Base-by-base conservation (phyloP, 2,888 invertebrate genomes). In the Cryptus viduatorius region DNA sequence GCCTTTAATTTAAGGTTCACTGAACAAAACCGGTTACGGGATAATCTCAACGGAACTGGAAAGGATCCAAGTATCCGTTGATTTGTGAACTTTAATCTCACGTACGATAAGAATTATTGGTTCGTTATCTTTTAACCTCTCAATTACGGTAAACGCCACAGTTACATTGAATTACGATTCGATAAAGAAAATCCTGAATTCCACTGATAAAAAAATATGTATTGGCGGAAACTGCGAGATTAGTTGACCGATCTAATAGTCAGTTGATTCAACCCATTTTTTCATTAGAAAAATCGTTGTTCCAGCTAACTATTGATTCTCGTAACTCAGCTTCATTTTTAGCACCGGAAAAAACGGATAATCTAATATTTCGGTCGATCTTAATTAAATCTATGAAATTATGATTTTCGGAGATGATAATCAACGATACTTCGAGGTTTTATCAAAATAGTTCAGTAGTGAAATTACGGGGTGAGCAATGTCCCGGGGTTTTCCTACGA, bases 51-150 rank as follows among this genome's bases (percentile, higher is more conserved):
- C 16, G 19, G 31, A 72, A 24, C 42, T 19, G 19, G 42, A 46
- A 73, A 31, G 29, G n/a, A 61, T 48, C 73, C 42, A 72, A 42
- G 56, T 44, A 42, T 24, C 56, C 5, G 19, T 2, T 19, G 48
- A 12, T 7, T 72, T 24, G 24, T 14, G 72, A 29, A 31, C 14
- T 61, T 16, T 48, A 46, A 48, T 61, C 46, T 16, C n/a, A 10
- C 12, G 46, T n/a, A 19, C 31, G 29, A 73, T 48, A 29, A 19
- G 59, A 56, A 59, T 59, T 61, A 61, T 61, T 61, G 59, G 16
- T 16, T 44, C 12, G 19, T 29, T 61, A 42, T 37, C 42, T 56
- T 71, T 19, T 31, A 16, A 10, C 24, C 42, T 14, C 37, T 56
- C n/a, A 44, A 56, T 12, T n/a, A 61, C 59, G 59, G 31, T 5